A percentile compares a stretch with the other conserved stretches of the same genome.
Conservation (phyloP, 2,797 vertebrate genomes). For the Molossus alvarezi region DNA sequence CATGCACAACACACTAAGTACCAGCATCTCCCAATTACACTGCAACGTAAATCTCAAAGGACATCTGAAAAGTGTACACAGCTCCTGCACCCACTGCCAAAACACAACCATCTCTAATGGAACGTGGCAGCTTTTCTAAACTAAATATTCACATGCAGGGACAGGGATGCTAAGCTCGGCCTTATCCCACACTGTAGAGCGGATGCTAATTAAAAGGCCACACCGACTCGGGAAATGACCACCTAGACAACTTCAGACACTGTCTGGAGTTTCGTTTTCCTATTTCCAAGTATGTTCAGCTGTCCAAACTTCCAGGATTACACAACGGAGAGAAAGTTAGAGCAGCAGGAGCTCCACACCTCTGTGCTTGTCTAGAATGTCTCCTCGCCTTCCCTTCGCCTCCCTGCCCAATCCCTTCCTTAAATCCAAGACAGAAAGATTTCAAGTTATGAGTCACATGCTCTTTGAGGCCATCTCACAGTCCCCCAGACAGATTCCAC, state of each 20-base stretch:
- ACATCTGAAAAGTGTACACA: conserved; percentile 78
- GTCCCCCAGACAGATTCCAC: neutral
- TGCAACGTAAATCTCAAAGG: conserved; percentile 85
- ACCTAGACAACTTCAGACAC: conserved; percentile 69
- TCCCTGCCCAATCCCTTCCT: neutral
- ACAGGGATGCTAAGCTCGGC: conserved; percentile 67
- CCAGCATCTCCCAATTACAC: conserved; percentile 85
- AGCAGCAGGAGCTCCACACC: neutral
- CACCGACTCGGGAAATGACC: conserved; percentile 68
- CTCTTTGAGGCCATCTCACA: neutral
- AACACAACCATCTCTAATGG: conserved; percentile 58
- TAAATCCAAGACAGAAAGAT: neutral
- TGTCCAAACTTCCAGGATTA: conserved; percentile 29
- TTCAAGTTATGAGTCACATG: neutral
- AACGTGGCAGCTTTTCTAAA: conserved; percentile 72
- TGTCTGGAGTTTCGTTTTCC: conserved; percentile 56
- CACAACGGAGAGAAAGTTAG: neutral
- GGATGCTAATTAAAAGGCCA: conserved; percentile 82
- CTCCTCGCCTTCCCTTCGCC: neutral
- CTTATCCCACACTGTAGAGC: conserved; percentile 63
- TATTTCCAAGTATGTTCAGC: conserved; percentile 4
- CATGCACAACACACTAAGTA: conserved; percentile 79
- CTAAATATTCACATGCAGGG: conserved; percentile 75
- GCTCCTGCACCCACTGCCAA: conserved; percentile 72
- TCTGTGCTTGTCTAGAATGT: neutral